Evolutionary conservation across 2,888 invertebrate genomes (phyloP), one percentile per base, ranked within the genome.

Genomic region (Lasioglossum pauxillum): DNA sequence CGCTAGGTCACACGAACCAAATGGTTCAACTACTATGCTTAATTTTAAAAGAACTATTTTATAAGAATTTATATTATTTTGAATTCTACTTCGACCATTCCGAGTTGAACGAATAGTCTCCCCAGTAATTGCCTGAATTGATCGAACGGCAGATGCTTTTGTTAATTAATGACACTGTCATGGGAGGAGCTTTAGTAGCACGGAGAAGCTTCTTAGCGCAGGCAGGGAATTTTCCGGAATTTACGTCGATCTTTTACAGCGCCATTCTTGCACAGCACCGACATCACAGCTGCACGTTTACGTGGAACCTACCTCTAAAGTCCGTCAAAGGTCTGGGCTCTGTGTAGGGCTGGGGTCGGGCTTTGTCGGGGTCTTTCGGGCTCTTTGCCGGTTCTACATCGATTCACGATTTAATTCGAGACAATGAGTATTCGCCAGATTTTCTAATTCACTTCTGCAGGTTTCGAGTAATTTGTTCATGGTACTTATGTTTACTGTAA

Each of bases 281-380:
- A 38, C 83, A 2, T 41, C 46, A 60, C 69, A 41, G 71, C 74
- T 60, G 83, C 69, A 69, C 64, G 49, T 75, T 41, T 69, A 41
- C 35, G 60, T 74, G 0, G 75, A 67, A 78, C 38, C 80, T 78
- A 4, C 35, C 41, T 75, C 69, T 67, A 79, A 85, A 86, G 73
- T 86, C 82, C 90, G 79, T 87, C 89, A 87, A 89, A 89, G 89
- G 14, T 10, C 14, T 80, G 57, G 87, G 82, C 76, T 46, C 16
- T 75, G 82, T 41, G 84, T 73, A 85, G 38, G 85, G 83, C 75
- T 74, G 80, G 80, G 57, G 84, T 75, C 87, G 41, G 84, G 83
- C 76, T 44, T 3, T 44, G 82, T 75, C 31, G 31, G 31, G 31
- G 1, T 31, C 1, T 31, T 1, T 35, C 88, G 69, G 1, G 79